These are phyloP conservation scores for Meiosimyza decipiens DNA, from an alignment of 2,888 invertebrate genomes.

Conservation along the genomic window DNA sequence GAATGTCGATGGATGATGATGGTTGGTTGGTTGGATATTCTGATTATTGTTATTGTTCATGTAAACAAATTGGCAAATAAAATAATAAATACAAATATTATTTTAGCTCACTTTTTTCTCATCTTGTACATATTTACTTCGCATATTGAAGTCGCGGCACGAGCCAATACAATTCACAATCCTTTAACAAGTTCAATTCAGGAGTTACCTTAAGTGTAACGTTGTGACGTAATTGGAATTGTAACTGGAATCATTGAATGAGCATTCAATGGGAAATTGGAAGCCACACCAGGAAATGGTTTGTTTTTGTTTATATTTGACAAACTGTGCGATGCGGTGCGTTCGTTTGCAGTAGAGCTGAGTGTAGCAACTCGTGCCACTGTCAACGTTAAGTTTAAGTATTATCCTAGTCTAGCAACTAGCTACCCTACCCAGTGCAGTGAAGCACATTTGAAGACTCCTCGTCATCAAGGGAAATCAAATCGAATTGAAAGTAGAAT, in stretches of 20 bases:
- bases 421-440: too few relatives aligned
- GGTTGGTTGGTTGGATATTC: slow-evolving; percentile 39
- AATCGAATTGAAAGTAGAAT: too few relatives aligned
- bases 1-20: neutral
- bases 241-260: slow-evolving; percentile 22
- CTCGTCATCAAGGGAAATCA: too few relatives aligned
- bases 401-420: too few relatives aligned
- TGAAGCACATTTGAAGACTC: too few relatives aligned
- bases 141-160: neutral
- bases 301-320: slow-evolving; percentile 40
- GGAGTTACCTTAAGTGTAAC: neutral
- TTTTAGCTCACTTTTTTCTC: neutral
- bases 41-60: slow-evolving; percentile 63
- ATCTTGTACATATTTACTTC: neutral
- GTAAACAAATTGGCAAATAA: slow-evolving; percentile 64
- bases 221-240: neutral
- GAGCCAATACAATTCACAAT: neutral
- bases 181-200: neutral
- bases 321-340: slow-evolving; percentile 28
- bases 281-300: slow-evolving; percentile 42
- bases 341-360: too few relatives aligned
- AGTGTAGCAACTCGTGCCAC: too few relatives aligned
- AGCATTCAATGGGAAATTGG: slow-evolving; percentile 41
- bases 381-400: too few relatives aligned
- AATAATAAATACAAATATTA: slow-evolving; percentile 50